These are phyloP conservation scores for Hetaerina americana DNA, from an alignment of 1,140 invertebrate genomes.

Conservation along the genomic window DNA sequence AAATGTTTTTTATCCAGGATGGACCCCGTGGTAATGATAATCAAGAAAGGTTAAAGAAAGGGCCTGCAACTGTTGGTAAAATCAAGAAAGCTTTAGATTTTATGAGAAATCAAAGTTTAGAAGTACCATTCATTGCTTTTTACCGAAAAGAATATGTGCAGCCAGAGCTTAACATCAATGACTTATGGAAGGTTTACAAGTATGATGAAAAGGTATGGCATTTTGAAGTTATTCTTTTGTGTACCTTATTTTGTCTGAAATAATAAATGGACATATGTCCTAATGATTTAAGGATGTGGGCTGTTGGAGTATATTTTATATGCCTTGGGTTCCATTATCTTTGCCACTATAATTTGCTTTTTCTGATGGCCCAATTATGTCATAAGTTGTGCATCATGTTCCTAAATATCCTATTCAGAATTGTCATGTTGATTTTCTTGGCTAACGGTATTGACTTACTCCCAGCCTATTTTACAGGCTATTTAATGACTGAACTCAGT, in stretches of 20 bases:
- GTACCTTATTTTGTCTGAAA: neutral
- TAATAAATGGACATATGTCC: neutral
- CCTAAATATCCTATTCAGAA: too few relatives aligned
- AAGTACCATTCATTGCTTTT: conserved; percentile 97
- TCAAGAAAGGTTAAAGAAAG: conserved; percentile 35
- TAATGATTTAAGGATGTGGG: neutral
- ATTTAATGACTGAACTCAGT: too few relatives aligned
- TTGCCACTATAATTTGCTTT: conserved; percentile 5
- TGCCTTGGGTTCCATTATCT: neutral
- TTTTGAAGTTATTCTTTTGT: conserved; percentile 1
- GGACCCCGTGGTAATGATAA: neutral
- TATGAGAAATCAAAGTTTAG: conserved; percentile 87
- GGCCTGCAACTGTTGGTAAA: conserved; percentile 61
- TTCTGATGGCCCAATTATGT: too few relatives aligned
- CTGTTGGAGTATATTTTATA: neutral
- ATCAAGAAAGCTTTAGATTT: conserved; percentile 91
- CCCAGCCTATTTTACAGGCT: too few relatives aligned
- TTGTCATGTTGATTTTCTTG: too few relatives aligned
- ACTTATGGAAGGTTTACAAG: conserved; percentile 94
- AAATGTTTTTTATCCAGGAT: neutral
- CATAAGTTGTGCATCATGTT: too few relatives aligned
- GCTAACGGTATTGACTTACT: too few relatives aligned
- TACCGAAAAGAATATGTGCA: conserved; percentile 97
- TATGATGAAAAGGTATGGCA: conserved; percentile 75
- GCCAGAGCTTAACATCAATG: conserved; percentile 86